phyloP scores from a whole-genome alignment of 53 echinoderm and acorn worm species.

The Arbacia lixula region DNA sequence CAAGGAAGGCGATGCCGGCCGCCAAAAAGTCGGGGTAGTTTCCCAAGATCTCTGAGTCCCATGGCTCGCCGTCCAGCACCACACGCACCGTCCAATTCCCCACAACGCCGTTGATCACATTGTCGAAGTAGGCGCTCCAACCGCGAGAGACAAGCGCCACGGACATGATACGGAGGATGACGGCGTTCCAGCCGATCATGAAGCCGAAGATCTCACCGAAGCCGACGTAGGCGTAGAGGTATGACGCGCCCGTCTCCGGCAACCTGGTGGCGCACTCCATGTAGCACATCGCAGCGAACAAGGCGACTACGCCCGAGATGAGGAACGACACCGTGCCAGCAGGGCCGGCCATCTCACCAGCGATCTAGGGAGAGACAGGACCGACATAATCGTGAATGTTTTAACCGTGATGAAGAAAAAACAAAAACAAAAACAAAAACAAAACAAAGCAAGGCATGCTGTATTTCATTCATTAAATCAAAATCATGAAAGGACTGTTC shows the following conservation, averaged over 20 bases:
- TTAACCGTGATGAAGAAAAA: too few relatives aligned
- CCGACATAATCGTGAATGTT: too few relatives aligned
- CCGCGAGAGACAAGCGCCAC: conserved; percentile 74
- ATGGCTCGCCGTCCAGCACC: conserved; percentile 57
- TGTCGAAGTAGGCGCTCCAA: conserved; percentile 90
- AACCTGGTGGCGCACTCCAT: conserved; percentile 71
- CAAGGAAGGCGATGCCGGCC: conserved; percentile 53
- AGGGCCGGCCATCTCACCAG: conserved; percentile 59
- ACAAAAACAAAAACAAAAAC: too few relatives aligned
- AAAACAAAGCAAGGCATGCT: too few relatives aligned
- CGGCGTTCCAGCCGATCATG: conserved; percentile 82
- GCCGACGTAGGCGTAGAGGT: conserved; percentile 77
- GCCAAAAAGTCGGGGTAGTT: conserved; percentile 79
- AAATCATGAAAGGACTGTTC: too few relatives aligned
- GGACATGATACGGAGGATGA: conserved; percentile 67
- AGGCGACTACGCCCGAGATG: conserved; percentile 60
- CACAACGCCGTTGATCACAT: conserved; percentile 59
- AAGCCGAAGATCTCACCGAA: conserved; percentile 75
- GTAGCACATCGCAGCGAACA: conserved; percentile 74
- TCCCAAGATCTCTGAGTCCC: conserved; percentile 56
- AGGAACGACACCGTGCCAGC: conserved; percentile 63
- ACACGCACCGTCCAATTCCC: conserved; percentile 62
- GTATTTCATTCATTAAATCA: too few relatives aligned
- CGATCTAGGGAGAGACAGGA: background rate
- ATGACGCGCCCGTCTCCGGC: conserved; percentile 74